Percentiles rank a stretch among this genome's conserved stretches.
Evolutionary conservation across 2,888 invertebrate species (phyloP).

Genomic region (Trachelus iudaicus): DNA sequence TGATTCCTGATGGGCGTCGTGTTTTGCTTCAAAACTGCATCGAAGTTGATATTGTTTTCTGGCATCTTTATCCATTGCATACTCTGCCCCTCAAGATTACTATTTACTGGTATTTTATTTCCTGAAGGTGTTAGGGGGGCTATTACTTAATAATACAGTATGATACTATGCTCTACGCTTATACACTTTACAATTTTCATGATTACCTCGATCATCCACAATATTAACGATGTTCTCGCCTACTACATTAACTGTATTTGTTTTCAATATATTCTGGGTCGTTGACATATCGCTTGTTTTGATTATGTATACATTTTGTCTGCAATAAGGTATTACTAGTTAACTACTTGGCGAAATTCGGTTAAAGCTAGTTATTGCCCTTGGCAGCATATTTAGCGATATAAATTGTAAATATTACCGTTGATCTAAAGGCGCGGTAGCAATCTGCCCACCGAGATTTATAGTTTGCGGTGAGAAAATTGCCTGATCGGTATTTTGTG

Average conservation of each 20-base stretch:
- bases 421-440: slow-evolving; percentile 55
- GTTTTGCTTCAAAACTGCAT: slow-evolving; percentile 42
- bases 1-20: slow-evolving; percentile 35
- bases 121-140: slow-evolving; percentile 21
- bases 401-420: slow-evolving; percentile 48
- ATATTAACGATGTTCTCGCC: slow-evolving; percentile 43
- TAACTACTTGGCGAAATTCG: neutral
- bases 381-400: neutral
- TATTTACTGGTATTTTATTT: slow-evolving; percentile 30
- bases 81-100: slow-evolving; percentile 43
- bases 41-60: slow-evolving; percentile 48
- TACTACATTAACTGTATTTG: slow-evolving; percentile 41
- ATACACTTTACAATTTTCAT: neutral
- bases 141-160: neutral
- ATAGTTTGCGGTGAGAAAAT: slow-evolving; percentile 51
- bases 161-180: slow-evolving; percentile 10
- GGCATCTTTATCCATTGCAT: slow-evolving; percentile 55
- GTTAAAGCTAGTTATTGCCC: neutral
- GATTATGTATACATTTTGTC: slow-evolving; percentile 59
- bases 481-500: slow-evolving; percentile 49
- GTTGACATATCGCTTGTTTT: slow-evolving; percentile 50
- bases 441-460: slow-evolving; percentile 51
- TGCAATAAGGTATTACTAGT: slow-evolving; percentile 37
- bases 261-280: slow-evolving; percentile 36
- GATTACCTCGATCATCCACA: slow-evolving; percentile 47